phyloP scores from a whole-genome alignment of 2,797 vertebrate genomes.

The Melanotaenia trifasciata region DNA sequence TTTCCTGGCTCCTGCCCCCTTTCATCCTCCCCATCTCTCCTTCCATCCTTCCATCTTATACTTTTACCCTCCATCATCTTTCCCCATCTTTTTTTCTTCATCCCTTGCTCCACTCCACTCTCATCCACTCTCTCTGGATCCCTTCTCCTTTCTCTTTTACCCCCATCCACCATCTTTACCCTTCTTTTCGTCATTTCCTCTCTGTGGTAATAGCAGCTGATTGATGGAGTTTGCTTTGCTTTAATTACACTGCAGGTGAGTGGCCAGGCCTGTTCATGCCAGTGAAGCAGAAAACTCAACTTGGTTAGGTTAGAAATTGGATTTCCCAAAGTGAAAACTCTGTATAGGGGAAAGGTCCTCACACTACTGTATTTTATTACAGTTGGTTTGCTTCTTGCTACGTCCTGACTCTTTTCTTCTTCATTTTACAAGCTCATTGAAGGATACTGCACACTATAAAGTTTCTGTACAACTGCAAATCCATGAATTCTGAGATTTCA shows the following conservation, averaged over 20 bases:
- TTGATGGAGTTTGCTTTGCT: conserved; percentile 88
- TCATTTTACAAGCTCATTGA: conserved; percentile 30
- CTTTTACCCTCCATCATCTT: conserved; percentile 24
- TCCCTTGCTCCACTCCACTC: conserved; percentile 14
- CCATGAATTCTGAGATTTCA: neutral
- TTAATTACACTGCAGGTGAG: conserved; percentile 88
- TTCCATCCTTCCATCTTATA: conserved; percentile 32
- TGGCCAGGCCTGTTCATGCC: conserved; percentile 78
- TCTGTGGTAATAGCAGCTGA: conserved; percentile 80
- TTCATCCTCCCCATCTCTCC: conserved; percentile 12
- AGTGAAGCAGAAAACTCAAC: conserved; percentile 85
- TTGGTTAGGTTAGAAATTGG: conserved; percentile 85
- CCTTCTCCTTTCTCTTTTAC: conserved; percentile 8
- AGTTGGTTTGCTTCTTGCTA: conserved; percentile 41
- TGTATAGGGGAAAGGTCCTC: conserved; percentile 60
- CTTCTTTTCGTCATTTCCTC: conserved; percentile 21
- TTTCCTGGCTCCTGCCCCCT: conserved; percentile 39
- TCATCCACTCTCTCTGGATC: neutral
- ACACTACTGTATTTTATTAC: conserved; percentile 60
- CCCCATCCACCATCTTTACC: conserved; percentile 3
- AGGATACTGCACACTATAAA: neutral
- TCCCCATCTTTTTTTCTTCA: conserved; percentile 13
- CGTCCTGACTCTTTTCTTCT: conserved; percentile 15
- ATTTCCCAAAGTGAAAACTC: conserved; percentile 82
- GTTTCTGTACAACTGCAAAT: conserved; percentile 8